Evolutionary conservation across 2,797 vertebrate species (phyloP), one percentile per base, ranked within the genome.

Genomic region (Periparus ater): DNA sequence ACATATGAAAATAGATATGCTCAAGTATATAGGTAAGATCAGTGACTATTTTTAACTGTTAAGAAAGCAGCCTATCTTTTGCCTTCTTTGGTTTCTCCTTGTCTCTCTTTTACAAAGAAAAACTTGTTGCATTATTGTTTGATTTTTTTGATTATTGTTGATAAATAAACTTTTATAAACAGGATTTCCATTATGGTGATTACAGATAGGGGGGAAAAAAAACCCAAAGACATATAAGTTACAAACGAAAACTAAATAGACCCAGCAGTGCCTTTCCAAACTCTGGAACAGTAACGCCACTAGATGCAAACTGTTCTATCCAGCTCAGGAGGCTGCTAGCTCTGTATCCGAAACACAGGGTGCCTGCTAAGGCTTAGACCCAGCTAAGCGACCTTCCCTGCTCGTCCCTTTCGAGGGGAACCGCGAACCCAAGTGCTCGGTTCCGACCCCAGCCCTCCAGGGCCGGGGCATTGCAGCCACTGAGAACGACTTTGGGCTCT

Each of bases 401-500:
- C 30, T 18, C 50, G 8, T 8, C 53, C 22, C 30, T 51, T 58
- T 9, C 50, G 8, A 15, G 19, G 19, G 57, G 20, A 88, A 34
- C 44, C 3, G 16, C 6, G n/a, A 54, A 21, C 6, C 18, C 50
- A 2, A 7, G 40, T 7, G 67, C 38, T 21, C 26, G 29, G 14
- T 30, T 48, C n/a, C 40, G 13, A 13, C 8, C 30, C 17, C 36
- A 1, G 30, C 48, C 17, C 45, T 13, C 8, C 30, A 9, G 4
- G 44, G 38, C 63, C 17, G 30, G 10, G 11, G 27, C 60, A 4
- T 15, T 1, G 60, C 58, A 13, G 51, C 19, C 48, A 2, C 58
- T 12, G 21, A 5, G 32, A 27, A 3, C 7, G 5, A 4, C 34
- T 2, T 0, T 0, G 36, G 55, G 81, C n/a, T 2, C 2, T 0